A percentile compares a stretch with the other conserved stretches of the same genome.
Evolutionary conservation across 1,140 invertebrate species (phyloP).

Genomic region (Cotesia typhae): DNA sequence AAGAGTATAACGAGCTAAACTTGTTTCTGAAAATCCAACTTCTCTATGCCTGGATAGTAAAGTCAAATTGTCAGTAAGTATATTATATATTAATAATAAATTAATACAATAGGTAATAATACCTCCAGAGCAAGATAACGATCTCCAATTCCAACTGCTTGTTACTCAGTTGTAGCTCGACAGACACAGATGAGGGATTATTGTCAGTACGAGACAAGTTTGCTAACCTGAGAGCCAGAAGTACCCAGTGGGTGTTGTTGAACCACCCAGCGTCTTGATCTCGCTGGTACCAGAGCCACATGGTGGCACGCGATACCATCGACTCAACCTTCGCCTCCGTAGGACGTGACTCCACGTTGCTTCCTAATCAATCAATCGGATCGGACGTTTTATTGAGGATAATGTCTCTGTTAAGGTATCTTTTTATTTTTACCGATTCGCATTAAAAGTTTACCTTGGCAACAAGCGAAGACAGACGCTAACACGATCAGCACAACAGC

Average conservation of each 20-base stretch:
- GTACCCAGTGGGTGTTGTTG: conserved; percentile 78
- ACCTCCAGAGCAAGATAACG: conserved; percentile 81
- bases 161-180: conserved; percentile 79
- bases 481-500: conserved; percentile 51
- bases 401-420: not conserved
- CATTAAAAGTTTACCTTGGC: conserved; percentile 46
- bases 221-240: conserved; percentile 69
- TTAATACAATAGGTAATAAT: conserved; percentile 17
- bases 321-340: conserved; percentile 48
- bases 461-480: conserved; percentile 41
- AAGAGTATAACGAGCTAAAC: conserved; percentile 77
- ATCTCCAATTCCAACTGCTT: conserved; percentile 87
- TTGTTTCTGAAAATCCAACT: conserved; percentile 76
- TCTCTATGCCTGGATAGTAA: conserved; percentile 70
- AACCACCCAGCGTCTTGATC: conserved; percentile 79
- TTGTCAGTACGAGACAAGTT: conserved; percentile 62
- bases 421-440: not conserved
- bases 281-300: conserved; percentile 75
- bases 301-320: conserved; percentile 70
- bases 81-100: not conserved
- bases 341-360: conserved; percentile 33
- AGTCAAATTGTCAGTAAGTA: not conserved
- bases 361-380: conserved; percentile 11
- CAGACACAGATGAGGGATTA: conserved; percentile 63
- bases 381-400: not conserved